Base-by-base conservation (phyloP, 2,888 invertebrate genomes). In the Malacosoma neustria region DNA sequence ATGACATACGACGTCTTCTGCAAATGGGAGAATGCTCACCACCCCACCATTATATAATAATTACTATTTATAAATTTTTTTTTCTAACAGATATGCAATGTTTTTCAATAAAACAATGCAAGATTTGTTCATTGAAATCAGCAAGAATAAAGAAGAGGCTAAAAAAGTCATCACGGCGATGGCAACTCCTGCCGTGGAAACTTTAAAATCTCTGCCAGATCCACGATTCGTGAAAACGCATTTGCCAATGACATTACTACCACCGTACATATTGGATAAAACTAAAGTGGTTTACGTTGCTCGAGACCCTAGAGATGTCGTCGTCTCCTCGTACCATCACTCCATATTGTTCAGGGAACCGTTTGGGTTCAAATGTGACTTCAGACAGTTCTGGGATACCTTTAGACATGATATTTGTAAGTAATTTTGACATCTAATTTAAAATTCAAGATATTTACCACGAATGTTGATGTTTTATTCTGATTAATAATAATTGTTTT, bases 261-360 rank as follows among this genome's bases (percentile, higher is more conserved):
- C 92, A 3, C 86, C 87, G 1, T 72, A 81, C 44, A 62, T 90
- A 3, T 59, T 89, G 45, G 69, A 86, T 22, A 41, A 51, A 49
- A 42, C 71, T 11, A 57, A 91, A 88, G 73, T 93, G 1, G 87
- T 94, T 36, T 94, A 94, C 56, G 89, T 94, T 1, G 91, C 92
- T 0, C 82, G 94, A 40, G 92, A 94, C 72, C 93, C 94, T 0
- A 92, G 92, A 65, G 94, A 95, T 67, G 91, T 92, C 0, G 89
- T 89, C 0, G 91, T 94, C 0, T 94, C 94, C 0, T 92, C 87
- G 61, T 94, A 90, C 57, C 89, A 93, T 60, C 86, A 92, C 37
- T 90, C 90, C 61, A 77, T 88, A 35, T 64, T 89, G 2, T 87
- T 89, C 39, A 79, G 22, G 7, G 3, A 77, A 34, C 86, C 89